Evolutionary conservation across 2,888 invertebrate species (phyloP).

Genomic region (Empis livida): DNA sequence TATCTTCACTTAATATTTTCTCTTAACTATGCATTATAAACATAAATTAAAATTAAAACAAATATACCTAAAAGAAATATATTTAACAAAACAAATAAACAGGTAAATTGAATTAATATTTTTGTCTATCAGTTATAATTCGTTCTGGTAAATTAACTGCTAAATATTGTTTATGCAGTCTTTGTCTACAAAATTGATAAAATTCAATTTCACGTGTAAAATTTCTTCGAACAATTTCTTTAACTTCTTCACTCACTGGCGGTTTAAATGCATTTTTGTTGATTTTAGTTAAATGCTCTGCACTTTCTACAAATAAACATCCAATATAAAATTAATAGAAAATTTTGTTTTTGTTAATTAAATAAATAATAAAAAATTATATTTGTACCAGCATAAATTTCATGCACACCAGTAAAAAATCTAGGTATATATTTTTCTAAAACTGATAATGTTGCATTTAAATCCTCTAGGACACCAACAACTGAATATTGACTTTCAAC

Average conservation of each 20-base stretch:
- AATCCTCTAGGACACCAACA: conserved; percentile 77
- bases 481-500: conserved; percentile 80
- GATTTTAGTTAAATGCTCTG: conserved; percentile 62
- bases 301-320: conserved; percentile 49
- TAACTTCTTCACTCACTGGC: conserved; percentile 71
- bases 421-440: conserved; percentile 72
- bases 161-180: conserved; percentile 65
- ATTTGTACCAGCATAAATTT: conserved; percentile 45
- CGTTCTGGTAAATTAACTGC: conserved; percentile 45
- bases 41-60: no score
- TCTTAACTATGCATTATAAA: no score
- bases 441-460: conserved; percentile 75
- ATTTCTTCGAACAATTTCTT: conserved; percentile 70
- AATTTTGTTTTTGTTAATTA: neutral
- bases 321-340: neutral
- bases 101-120: no score
- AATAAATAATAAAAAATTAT: neutral
- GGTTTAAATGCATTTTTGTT: conserved; percentile 81
- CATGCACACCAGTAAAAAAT: conserved; percentile 67
- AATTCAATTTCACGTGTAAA: conserved; percentile 85
- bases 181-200: conserved; percentile 78
- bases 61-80: no score
- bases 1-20: no score
- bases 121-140: conserved; percentile 14
- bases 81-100: no score